These are phyloP conservation scores for Gobio gobio DNA, from an alignment of 2,113 vertebrate genomes.

Conservation along the genomic window DNA sequence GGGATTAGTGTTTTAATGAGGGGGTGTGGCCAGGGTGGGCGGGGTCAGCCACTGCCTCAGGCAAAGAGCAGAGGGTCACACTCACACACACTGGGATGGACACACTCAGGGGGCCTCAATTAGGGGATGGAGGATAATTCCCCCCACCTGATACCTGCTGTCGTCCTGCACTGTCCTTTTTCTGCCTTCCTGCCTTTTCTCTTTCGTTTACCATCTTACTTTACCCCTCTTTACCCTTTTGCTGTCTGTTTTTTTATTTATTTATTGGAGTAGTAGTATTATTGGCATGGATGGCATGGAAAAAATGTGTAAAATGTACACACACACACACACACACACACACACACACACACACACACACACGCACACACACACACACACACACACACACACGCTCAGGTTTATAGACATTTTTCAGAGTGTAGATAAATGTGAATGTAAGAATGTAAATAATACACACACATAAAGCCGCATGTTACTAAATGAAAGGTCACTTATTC, in stretches of 20 bases:
- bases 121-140: slow-evolving; percentile 55
- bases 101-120: slow-evolving; percentile 57
- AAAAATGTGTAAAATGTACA: neutral
- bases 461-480: no score
- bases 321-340: no score
- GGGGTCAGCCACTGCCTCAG: slow-evolving; percentile 61
- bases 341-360: no score
- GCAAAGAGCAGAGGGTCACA: slow-evolving; percentile 60
- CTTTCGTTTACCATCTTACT: slow-evolving; percentile 24
- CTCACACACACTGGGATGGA: slow-evolving; percentile 50
- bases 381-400: no score
- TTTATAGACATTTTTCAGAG: no score
- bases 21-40: slow-evolving; percentile 55
- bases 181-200: slow-evolving; percentile 1
- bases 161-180: slow-evolving; percentile 43
- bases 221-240: slow-evolving; percentile 32
- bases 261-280: neutral
- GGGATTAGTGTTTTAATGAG: slow-evolving; percentile 63
- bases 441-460: no score
- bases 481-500: no score
- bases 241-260: neutral
- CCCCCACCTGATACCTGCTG: slow-evolving; percentile 62
- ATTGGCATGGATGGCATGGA: neutral
- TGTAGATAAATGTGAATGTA: no score
- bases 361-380: no score